A percentile compares a stretch with the other conserved stretches of the same genome.
Conservation (phyloP, 2,888 invertebrate species). For the Idaea dimidiata region DNA sequence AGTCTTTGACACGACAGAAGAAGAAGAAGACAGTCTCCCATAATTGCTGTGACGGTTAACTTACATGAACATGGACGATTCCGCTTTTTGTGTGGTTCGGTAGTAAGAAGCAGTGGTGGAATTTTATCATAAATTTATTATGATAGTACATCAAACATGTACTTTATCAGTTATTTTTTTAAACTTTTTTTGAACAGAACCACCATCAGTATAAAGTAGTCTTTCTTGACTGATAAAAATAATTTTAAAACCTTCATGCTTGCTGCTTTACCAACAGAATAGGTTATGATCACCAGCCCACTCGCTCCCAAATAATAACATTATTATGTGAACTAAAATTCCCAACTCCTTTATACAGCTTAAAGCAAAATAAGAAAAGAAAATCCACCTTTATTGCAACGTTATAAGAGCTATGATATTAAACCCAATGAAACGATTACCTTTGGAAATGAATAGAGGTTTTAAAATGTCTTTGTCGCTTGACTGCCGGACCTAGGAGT, state of each 20-base stretch:
- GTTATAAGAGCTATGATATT: slow-evolving; percentile 17
- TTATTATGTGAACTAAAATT: slow-evolving; percentile 62
- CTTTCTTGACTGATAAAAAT: slow-evolving; percentile 37
- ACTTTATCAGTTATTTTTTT: too few relatives aligned
- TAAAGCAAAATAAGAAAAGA: slow-evolving; percentile 13
- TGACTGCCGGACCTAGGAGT: slow-evolving; percentile 62
- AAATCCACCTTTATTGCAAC: slow-evolving; percentile 33
- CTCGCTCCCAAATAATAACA: slow-evolving; percentile 72
- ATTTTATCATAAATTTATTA: too few relatives aligned
- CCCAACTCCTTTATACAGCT: slow-evolving; percentile 22
- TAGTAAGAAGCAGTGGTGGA: too few relatives aligned
- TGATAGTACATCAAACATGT: too few relatives aligned
- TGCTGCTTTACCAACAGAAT: slow-evolving; percentile 64
- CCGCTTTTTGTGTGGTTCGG: too few relatives aligned
- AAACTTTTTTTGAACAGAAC: not conserved
- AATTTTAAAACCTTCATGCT: slow-evolving; percentile 56
- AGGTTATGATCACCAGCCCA: slow-evolving; percentile 71
- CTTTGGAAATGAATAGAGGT: slow-evolving; percentile 55
- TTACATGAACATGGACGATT: too few relatives aligned
- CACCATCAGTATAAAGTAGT: slow-evolving; percentile 22
- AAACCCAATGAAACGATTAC: slow-evolving; percentile 17
- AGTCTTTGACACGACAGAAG: too few relatives aligned
- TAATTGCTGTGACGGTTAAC: too few relatives aligned
- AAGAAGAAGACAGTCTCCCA: too few relatives aligned
- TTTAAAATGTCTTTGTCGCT: slow-evolving; percentile 71